A percentile compares a stretch with the other conserved stretches of the same genome.
phyloP scores from a whole-genome alignment of 2,888 invertebrate species.

The Drosophila peninsularis region DNA sequence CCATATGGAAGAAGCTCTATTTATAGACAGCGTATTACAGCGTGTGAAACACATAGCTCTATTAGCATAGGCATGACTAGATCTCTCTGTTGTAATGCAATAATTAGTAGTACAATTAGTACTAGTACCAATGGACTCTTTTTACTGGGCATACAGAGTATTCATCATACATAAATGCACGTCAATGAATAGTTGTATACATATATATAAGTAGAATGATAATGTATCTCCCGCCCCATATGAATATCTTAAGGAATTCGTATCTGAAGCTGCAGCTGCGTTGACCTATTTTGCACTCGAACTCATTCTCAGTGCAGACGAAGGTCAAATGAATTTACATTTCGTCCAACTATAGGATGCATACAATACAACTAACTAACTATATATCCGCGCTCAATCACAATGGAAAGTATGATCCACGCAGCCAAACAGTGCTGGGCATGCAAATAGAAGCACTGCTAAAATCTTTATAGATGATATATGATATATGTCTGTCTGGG shows the following conservation, averaged over 20 bases:
- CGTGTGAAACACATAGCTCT: not conserved
- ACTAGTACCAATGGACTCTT: too few relatives aligned
- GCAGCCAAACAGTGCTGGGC: constrained; percentile 12
- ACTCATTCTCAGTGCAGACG: constrained; percentile 46
- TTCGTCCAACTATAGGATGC: constrained; percentile 26
- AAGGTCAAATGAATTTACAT: constrained; percentile 64
- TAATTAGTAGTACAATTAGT: too few relatives aligned
- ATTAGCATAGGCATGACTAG: not conserved
- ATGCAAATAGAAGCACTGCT: constrained; percentile 1
- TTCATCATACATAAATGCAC: constrained; percentile 1
- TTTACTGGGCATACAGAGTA: not conserved
- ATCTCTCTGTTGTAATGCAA: too few relatives aligned
- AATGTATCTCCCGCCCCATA: constrained; percentile 8
- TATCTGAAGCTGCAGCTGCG: constrained; percentile 19
- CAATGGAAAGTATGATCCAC: constrained; percentile 25
- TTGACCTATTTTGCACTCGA: constrained; percentile 43
- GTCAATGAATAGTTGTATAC: constrained; percentile 4
- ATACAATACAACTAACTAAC: constrained; percentile 15
- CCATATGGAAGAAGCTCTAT: constrained; percentile 54
- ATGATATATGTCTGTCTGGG: not conserved
- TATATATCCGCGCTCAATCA: not conserved
- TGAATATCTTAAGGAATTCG: constrained; percentile 13
- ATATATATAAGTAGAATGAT: constrained; percentile 2
- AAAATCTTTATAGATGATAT: too few relatives aligned
- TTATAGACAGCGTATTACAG: constrained; percentile 1